Evolutionary conservation across 2,888 invertebrate species (phyloP).

Genomic region (Platerodrilus igneus): DNA sequence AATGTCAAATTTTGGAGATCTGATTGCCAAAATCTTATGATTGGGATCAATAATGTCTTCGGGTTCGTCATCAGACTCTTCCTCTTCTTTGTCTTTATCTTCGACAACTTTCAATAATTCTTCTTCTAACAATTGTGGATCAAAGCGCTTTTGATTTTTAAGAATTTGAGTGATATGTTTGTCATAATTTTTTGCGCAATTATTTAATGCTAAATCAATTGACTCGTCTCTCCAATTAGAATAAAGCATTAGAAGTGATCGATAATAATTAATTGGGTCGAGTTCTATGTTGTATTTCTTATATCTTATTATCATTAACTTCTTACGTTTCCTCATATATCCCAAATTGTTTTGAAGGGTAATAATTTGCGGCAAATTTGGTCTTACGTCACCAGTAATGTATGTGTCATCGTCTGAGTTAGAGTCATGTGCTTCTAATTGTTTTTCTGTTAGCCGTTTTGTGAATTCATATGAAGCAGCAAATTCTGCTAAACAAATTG

Average conservation of each 20-base stretch:
- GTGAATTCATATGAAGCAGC: background rate
- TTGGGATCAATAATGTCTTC: constrained; percentile 1
- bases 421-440: background rate
- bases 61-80: too few species aligned
- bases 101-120: background rate
- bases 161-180: background rate
- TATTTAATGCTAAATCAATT: background rate
- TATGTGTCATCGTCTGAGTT: background rate
- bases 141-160: background rate
- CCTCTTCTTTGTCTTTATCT: too few species aligned
- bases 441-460: background rate
- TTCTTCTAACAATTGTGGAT: background rate
- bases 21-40: background rate
- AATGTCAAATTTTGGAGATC: background rate
- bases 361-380: background rate
- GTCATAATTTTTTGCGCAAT: background rate
- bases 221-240: background rate
- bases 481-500: background rate
- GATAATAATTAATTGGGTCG: constrained; percentile 1
- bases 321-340: constrained; percentile 1
- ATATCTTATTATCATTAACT: background rate
- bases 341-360: background rate
- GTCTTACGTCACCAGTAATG: background rate
- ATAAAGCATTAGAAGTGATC: background rate
- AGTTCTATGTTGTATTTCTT: background rate